These are phyloP conservation scores for Holacanthella duospinosa DNA, from an alignment of 2,888 invertebrate species.

Conservation along the genomic window DNA sequence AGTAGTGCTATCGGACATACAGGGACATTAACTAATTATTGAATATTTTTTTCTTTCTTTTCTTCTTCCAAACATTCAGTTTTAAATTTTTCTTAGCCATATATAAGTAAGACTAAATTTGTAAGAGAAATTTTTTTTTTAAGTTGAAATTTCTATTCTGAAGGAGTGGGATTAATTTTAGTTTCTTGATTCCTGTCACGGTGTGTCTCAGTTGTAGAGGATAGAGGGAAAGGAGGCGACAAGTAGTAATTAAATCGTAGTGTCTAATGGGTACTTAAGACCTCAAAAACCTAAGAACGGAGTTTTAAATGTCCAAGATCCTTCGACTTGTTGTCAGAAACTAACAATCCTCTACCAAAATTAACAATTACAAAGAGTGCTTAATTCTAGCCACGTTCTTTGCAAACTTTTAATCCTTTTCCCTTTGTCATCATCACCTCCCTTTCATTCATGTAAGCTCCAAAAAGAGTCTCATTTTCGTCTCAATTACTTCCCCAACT, in stretches of 20 bases:
- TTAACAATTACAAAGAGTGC: neutral
- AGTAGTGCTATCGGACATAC: too few species aligned
- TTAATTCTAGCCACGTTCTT: neutral
- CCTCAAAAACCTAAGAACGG: neutral
- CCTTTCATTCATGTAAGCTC: neutral
- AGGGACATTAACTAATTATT: too few species aligned
- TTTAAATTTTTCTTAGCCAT: neutral
- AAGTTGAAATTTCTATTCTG: neutral
- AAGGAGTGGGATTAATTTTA: too few species aligned
- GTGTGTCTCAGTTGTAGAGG: too few species aligned
- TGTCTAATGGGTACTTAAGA: neutral
- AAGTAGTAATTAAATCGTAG: neutral
- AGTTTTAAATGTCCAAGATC: neutral
- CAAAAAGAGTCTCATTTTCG: neutral
- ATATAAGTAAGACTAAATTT: neutral
- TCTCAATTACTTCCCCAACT: neutral
- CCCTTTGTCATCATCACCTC: neutral
- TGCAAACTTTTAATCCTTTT: too few species aligned
- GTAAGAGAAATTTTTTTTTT: neutral
- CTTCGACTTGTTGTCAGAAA: too few species aligned
- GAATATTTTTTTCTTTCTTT: too few species aligned
- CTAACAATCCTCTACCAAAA: neutral
- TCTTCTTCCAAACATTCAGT: neutral
- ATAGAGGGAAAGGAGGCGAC: neutral
- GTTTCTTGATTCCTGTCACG: too few species aligned